Base-by-base conservation (phyloP, 2,797 vertebrate genomes). In the Acestrorhynchus altus region DNA sequence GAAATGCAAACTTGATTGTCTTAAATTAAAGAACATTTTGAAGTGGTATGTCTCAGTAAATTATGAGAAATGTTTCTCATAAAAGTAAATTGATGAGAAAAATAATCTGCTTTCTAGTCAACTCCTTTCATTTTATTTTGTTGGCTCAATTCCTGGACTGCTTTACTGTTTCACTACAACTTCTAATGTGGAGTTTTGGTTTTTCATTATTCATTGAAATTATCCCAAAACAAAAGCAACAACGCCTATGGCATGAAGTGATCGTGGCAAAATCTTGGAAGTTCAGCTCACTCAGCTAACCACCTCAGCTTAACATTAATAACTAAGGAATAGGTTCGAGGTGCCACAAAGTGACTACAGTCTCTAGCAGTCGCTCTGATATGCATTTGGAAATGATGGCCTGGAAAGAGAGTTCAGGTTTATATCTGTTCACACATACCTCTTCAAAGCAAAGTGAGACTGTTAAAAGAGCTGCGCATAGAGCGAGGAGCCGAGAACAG, bases 391-490 rank as follows among this genome's bases (percentile, higher is more conserved):
- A 44, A 75, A 20, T 9, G 4, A 39, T 31, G 31, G 42, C 64
- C 26, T 47, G 54, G 39, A 60, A 60, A n/a, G 35, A 46, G 16
- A 18, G 24, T 59, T 75, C 9, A 39, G 67, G 66, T 66, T 39
- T 67, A 26, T 67, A 60, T 46, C 39, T 57, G 51, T 72, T 57
- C 49, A 51, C 40, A 70, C 8, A 5, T 6, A 4, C 52, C 9
- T 39, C 57, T 60, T 35, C 57, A 35, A 35, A 35, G 15, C 8
- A n/a, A 9, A 13, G 59, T n/a, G 28, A 59, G 16, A 11, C 28
- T 59, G 12, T 31, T 71, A 63, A 63, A 61, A 52, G 49, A 64
- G 4, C 59, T 8, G 47, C 22, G 63, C 66, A 42, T 16, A 8
- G 56, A 71, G 66, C 5, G 31, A 39, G 28, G 1, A 61, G 31